Conservation (phyloP, 1,140 invertebrate genomes). For the Drosophila tsacasi region DNA sequence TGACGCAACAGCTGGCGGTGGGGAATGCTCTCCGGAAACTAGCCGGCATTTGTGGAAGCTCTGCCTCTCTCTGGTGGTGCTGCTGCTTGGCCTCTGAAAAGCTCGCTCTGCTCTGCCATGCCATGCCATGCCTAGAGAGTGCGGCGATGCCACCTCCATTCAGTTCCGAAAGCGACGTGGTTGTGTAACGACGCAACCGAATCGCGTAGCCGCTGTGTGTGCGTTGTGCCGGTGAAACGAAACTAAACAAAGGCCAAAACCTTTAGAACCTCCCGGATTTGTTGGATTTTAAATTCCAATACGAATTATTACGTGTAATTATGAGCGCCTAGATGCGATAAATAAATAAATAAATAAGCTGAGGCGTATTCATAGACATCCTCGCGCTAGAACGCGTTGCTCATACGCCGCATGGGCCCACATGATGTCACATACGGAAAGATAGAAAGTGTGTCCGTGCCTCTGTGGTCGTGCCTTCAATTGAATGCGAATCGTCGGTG, state of each 20-base stretch:
- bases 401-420: conserved; percentile 63
- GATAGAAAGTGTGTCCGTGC: conserved; percentile 68
- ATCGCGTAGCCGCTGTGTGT: conserved; percentile 43
- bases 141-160: conserved; percentile 31
- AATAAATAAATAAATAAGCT: conserved; percentile 22
- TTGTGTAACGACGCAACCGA: conserved; percentile 77
- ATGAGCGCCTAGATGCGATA: conserved; percentile 24
- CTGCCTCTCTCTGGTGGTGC: conserved; percentile 9
- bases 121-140: not conserved
- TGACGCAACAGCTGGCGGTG: conserved; percentile 50
- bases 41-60: conserved; percentile 58
- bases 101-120: conserved; percentile 26
- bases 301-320: conserved; percentile 45
- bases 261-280: conserved; percentile 21
- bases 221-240: conserved; percentile 37
- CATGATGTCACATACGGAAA: conserved; percentile 65
- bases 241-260: conserved; percentile 43
- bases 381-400: conserved; percentile 27
- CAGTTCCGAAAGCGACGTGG: conserved; percentile 79
- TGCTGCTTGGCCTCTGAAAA: conserved; percentile 14
- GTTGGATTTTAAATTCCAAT: conserved; percentile 35
- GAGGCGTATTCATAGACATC: not conserved
- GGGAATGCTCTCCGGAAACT: conserved; percentile 5
- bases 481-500: conserved; percentile 62
- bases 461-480: conserved; percentile 41